Conservation (phyloP, 2,113 vertebrate species). For the Papio anubis region DNA sequence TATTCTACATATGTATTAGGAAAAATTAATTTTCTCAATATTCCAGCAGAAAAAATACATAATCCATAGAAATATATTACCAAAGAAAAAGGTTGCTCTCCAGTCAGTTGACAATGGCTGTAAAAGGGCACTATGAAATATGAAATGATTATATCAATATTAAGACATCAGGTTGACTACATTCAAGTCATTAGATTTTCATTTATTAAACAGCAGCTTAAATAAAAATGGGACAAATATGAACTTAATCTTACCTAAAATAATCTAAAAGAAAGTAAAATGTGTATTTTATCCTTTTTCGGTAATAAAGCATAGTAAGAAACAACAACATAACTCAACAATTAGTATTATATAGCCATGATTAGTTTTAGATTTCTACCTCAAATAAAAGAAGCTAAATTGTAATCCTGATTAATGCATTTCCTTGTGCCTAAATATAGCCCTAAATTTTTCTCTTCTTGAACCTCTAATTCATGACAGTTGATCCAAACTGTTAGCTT, state of each 20-base stretch:
- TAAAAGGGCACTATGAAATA: neutral
- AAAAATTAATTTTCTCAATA: slow-evolving; percentile 46
- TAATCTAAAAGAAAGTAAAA: slow-evolving; percentile 43
- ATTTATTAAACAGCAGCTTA: neutral
- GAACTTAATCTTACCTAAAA: slow-evolving; percentile 36
- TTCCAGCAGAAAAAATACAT: slow-evolving; percentile 25
- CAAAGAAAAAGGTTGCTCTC: neutral
- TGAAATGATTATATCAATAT: neutral
- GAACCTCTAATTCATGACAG: neutral
- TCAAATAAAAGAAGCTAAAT: neutral
- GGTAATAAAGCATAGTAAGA: neutral
- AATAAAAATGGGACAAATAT: slow-evolving; percentile 44
- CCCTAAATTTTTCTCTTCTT: neutral
- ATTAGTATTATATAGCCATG: neutral
- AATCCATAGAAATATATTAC: neutral
- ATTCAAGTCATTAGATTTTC: neutral
- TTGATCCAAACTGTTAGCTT: neutral
- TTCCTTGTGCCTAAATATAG: neutral
- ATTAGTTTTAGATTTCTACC: slow-evolving; percentile 3
- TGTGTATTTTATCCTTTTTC: neutral
- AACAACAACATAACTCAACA: neutral
- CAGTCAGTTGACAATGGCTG: neutral
- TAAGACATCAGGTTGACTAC: neutral
- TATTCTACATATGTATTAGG: neutral
- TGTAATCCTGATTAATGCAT: neutral